These are phyloP conservation scores for Macrobrachium rosenbergii DNA, from an alignment of 1,140 invertebrate species.

Conservation along the genomic window DNA sequence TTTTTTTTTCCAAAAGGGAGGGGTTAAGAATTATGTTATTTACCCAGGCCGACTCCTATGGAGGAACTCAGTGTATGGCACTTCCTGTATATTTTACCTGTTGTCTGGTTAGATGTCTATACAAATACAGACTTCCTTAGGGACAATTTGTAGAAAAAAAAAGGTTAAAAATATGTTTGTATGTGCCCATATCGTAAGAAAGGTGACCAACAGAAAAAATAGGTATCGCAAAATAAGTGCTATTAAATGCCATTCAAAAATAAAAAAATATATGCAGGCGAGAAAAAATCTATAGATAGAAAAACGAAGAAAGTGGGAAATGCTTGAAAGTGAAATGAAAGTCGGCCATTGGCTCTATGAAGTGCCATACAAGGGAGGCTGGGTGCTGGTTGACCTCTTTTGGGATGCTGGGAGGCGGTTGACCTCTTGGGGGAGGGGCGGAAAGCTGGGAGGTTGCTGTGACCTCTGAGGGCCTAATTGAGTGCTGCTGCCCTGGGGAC, in stretches of 20 bases:
- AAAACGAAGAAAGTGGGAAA: constrained; percentile 50
- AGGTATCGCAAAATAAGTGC: constrained; percentile 57
- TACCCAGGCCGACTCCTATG: constrained; percentile 65
- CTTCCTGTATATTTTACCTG: constrained; percentile 67
- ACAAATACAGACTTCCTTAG: constrained; percentile 1
- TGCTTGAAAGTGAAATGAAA: constrained; percentile 55
- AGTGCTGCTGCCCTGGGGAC: constrained; percentile 53
- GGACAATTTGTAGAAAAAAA: constrained; percentile 31
- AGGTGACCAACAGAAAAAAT: constrained; percentile 39
- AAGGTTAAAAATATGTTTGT: constrained; percentile 36
- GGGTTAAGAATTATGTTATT: constrained; percentile 28
- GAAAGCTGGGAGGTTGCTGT: too few species aligned
- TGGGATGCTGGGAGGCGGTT: constrained; percentile 6
- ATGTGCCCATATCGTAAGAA: constrained; percentile 42
- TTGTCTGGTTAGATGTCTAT: constrained; percentile 55
- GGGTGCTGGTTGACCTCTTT: constrained; percentile 36
- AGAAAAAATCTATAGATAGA: constrained; percentile 44
- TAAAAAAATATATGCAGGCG: constrained; percentile 51
- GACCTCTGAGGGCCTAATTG: too few species aligned
- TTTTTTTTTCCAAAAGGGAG: constrained; percentile 5
- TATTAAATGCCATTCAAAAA: constrained; percentile 49
- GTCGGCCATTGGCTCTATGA: constrained; percentile 44
- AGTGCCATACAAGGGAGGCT: constrained; percentile 61
- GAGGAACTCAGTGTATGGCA: constrained; percentile 66
- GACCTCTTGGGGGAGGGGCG: too few species aligned